Conservation (phyloP, 2,113 vertebrate species). For the Neolamprologus sp. region DNA sequence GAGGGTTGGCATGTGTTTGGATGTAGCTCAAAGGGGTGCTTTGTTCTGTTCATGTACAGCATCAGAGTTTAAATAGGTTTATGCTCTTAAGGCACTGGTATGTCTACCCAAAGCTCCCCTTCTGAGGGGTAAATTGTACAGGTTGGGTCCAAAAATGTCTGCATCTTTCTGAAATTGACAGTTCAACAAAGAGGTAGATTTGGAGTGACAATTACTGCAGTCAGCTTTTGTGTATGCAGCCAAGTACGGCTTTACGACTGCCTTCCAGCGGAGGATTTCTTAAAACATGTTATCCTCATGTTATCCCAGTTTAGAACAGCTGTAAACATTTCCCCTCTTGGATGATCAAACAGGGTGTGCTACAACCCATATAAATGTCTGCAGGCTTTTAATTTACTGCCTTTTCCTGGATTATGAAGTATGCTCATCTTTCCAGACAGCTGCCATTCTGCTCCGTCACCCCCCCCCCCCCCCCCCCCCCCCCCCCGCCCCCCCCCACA, state of each 20-base stretch:
- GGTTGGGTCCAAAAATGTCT: not conserved
- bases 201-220: not conserved
- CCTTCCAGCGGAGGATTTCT: not conserved
- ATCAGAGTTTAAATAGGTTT: not conserved
- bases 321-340: not conserved
- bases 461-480: no score
- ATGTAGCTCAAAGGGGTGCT: not conserved
- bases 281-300: not conserved
- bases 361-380: not conserved
- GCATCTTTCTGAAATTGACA: not conserved
- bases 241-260: not conserved
- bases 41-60: not conserved
- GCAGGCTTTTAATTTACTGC: not conserved
- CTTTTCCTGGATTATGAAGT: not conserved
- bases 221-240: not conserved
- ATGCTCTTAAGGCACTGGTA: not conserved
- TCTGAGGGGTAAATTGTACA: not conserved
- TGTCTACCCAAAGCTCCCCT: not conserved
- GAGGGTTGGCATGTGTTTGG: not conserved
- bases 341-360: not conserved
- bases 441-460: not conserved
- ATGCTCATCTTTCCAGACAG: not conserved
- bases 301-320: not conserved
- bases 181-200: not conserved
- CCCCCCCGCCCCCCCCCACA: no score